Evolutionary conservation across 1,140 invertebrate species (phyloP), one percentile per base, ranked within the genome.

Genomic region (Zaprionus capensis): DNA sequence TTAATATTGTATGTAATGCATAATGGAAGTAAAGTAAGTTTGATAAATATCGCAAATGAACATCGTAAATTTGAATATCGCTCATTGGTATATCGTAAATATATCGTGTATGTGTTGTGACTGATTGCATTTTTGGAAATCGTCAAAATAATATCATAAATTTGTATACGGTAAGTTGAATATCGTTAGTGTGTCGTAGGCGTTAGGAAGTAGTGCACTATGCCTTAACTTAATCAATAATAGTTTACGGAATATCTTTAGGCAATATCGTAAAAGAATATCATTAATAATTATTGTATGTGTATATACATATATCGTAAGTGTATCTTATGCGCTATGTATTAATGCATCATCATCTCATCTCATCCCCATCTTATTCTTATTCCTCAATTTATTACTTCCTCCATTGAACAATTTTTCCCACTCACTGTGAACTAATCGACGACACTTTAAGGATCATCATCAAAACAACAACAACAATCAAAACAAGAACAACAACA

Each of bases 371-470:
- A 49, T 4, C 44, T 20, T 7, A 17, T 12, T 5, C n/a, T 2
- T 5, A 49, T 11, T 12, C 7, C 31, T 31, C 20, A 11, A 51
- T 22, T 4, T 22, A 51, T 4, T 5, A 5, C 12, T 14, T 5
- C 46, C 11, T 0, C 20, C 46, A 2, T 7, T 2, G 0, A n/a
- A 49, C 46, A 22, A 17, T 7, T 46, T 3, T 2, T 22, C 20
- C 3, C n/a, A 20, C 38, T n/a, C 38, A n/a, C 6, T 41, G 38
- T 49, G 17, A 20, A 69, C 64, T 26, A 59, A 58, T 65, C 22
- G 46, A 49, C 31, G 38, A 5, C 49, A 20, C 46, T 68, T 46
- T 34, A 31, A 28, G 55, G 7, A 67, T 38, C 24, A 72, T 28
- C 34, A 38, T 31, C 17, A 65, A 64, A 64, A 3, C 11, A 44